These are phyloP conservation scores for Hippocampus barbouri DNA, from an alignment of 2,113 vertebrate species.

Conservation along the genomic window DNA sequence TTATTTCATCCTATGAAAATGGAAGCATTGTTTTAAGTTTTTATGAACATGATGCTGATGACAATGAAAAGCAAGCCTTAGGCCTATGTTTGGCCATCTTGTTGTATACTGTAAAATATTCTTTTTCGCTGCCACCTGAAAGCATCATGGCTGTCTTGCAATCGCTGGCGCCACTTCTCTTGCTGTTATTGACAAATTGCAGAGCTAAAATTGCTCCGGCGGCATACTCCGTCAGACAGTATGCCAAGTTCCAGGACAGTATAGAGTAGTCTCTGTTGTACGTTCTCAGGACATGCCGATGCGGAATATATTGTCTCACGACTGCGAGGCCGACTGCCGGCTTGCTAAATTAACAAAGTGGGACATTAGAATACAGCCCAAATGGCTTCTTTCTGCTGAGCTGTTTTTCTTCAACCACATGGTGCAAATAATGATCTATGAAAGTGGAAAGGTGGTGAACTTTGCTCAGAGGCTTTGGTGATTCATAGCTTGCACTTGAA, in stretches of 20 bases:
- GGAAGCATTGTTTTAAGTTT: background rate
- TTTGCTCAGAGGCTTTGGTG: constrained; percentile 34
- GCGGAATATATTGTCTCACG: constrained; percentile 26
- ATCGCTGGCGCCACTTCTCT: constrained; percentile 20
- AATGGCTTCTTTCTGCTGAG: constrained; percentile 32
- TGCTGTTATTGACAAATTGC: constrained; percentile 53
- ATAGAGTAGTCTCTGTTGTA: constrained; percentile 17
- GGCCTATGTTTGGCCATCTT: too few relatives aligned
- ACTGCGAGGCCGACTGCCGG: constrained; percentile 23
- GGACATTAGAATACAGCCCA: constrained; percentile 29
- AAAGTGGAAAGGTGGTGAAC: constrained; percentile 41
- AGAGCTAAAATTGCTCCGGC: constrained; percentile 33
- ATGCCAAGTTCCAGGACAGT: constrained; percentile 35
- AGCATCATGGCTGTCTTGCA: background rate
- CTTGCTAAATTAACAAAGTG: constrained; percentile 38
- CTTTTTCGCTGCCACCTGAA: too few relatives aligned
- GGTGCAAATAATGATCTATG: constrained; percentile 45
- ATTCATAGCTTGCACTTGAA: constrained; percentile 41
- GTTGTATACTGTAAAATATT: too few relatives aligned
- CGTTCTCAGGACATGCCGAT: constrained; percentile 10
- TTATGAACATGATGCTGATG: background rate
- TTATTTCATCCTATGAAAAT: background rate
- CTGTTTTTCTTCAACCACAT: constrained; percentile 30
- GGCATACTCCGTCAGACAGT: constrained; percentile 37
- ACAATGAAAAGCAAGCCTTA: background rate